Evolutionary conservation across 2,113 vertebrate genomes (phyloP).

Genomic region (Saguinus imperator): DNA sequence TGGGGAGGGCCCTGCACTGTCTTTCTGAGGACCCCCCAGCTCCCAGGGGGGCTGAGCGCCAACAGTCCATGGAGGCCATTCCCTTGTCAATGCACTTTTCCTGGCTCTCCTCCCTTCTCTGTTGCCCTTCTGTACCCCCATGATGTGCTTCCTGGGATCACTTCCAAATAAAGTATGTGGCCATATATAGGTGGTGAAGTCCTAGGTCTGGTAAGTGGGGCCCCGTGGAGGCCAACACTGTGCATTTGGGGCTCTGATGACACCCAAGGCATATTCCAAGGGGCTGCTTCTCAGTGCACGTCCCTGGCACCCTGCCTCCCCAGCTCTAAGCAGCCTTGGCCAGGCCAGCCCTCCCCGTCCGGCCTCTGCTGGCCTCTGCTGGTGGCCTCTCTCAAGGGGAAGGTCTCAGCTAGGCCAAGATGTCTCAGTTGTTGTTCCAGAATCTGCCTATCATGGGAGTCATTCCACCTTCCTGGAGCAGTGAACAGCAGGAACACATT

Average conservation of each 20-base stretch:
- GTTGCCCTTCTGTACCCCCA: rapidly evolving
- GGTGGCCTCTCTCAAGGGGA: neutral
- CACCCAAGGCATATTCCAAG: rapidly evolving
- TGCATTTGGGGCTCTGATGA: neutral
- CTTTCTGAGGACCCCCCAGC: neutral
- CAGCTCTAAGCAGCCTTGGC: neutral
- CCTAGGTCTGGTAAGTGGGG: neutral
- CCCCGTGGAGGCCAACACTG: neutral
- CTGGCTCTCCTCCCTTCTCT: rapidly evolving
- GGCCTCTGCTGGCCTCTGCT: neutral
- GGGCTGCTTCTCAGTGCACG: neutral
- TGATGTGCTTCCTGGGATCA: neutral
- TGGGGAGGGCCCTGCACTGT: rapidly evolving
- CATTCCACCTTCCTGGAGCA: neutral
- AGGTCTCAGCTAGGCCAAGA: neutral
- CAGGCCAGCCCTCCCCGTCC: neutral
- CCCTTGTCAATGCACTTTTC: rapidly evolving
- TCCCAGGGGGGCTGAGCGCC: rapidly evolving
- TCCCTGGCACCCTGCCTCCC: too few species aligned
- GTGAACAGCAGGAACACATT: neutral
- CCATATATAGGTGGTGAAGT: rapidly evolving
- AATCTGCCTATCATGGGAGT: neutral
- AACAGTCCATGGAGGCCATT: rapidly evolving
- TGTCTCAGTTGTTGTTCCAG: neutral
- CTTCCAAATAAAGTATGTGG: neutral